phyloP scores from a whole-genome alignment of 2,113 vertebrate species.

The Leptosomus discolor region DNA sequence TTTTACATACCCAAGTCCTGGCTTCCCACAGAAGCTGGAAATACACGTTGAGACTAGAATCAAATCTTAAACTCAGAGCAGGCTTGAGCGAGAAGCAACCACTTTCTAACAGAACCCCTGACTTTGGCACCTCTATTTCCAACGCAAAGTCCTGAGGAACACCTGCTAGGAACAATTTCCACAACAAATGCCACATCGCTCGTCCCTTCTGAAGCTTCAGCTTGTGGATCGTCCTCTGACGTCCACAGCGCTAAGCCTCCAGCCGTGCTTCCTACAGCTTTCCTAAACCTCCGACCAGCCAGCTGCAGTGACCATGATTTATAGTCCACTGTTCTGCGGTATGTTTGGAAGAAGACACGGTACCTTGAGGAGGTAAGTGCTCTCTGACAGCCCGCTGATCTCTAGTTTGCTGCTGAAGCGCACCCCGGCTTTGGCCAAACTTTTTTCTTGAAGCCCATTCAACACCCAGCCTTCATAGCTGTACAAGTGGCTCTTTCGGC shows the following conservation, averaged over 20 bases:
- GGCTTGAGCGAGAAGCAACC: not conserved
- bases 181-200: not conserved
- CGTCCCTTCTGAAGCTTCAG: not conserved
- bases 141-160: not conserved
- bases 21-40: not conserved
- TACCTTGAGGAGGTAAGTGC: conserved; percentile 74
- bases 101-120: not conserved
- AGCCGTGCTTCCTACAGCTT: not conserved
- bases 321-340: not conserved
- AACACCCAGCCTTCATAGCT: conserved; percentile 76
- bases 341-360: not conserved
- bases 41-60: not conserved
- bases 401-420: conserved; percentile 74
- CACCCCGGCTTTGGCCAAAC: conserved; percentile 71
- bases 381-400: conserved; percentile 62
- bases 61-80: not conserved
- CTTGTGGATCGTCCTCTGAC: not conserved
- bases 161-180: not conserved
- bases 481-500: conserved; percentile 70
- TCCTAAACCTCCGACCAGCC: not conserved
- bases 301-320: not conserved
- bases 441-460: conserved; percentile 75
- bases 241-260: not conserved
- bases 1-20: not conserved
- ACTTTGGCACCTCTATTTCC: not conserved